These are phyloP conservation scores for Criorhina ranunculi DNA, from an alignment of 2,888 invertebrate genomes.

Conservation along the genomic window DNA sequence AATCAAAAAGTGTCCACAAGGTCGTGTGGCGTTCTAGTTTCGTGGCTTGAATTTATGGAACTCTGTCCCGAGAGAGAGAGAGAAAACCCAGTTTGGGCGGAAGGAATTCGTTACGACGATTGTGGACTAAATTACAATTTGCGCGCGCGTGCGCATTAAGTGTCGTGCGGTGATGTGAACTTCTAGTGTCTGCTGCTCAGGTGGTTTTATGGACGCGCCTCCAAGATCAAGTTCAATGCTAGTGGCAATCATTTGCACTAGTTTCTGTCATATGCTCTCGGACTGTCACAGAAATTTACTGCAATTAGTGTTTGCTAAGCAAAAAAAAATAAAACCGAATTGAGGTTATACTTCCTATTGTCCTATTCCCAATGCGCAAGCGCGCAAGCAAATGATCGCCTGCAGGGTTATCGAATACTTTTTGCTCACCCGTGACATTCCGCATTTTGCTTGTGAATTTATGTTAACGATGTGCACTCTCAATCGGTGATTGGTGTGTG, in stretches of 20 bases:
- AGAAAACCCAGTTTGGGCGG: conserved; percentile 55
- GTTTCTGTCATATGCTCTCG: conserved; percentile 41
- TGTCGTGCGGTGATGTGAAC: conserved; percentile 74
- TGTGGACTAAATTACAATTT: conserved; percentile 57
- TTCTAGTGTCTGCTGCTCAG: conserved; percentile 37
- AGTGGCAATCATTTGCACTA: conserved; percentile 71
- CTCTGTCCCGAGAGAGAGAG: neutral
- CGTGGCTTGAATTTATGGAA: conserved; percentile 46
- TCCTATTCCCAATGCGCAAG: conserved; percentile 60
- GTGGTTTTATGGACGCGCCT: conserved; percentile 56
- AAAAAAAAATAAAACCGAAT: conserved; percentile 12
- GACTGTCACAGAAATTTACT: conserved; percentile 44
- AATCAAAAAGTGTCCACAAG: conserved; percentile 69
- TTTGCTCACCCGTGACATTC: neutral
- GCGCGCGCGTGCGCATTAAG: conserved; percentile 20
- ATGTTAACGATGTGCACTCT: conserved; percentile 53
- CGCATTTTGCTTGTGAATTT: conserved; percentile 18
- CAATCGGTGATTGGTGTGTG: no score
- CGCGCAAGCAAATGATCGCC: conserved; percentile 38
- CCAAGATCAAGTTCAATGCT: conserved; percentile 72
- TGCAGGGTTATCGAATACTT: conserved; percentile 20
- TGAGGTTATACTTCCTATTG: conserved; percentile 68
- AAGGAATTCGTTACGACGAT: conserved; percentile 53
- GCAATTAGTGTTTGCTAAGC: conserved; percentile 55
- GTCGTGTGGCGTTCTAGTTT: conserved; percentile 71